Base-by-base conservation (phyloP, 2,888 invertebrate species). In the Tuberolachnus salignus region DNA sequence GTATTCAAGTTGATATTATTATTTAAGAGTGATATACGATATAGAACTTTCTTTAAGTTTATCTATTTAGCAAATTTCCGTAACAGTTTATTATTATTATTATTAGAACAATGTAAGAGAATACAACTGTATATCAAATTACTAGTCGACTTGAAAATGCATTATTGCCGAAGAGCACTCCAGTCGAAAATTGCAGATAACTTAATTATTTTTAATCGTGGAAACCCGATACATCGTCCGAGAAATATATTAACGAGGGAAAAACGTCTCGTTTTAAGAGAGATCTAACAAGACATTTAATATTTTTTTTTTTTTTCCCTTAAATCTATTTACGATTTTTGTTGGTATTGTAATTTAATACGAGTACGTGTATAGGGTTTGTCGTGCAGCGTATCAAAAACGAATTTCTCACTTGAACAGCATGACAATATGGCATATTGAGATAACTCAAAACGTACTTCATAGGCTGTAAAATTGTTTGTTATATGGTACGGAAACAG, bases 91-190 rank as follows among this genome's bases (percentile, higher is more conserved):
- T n/a, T n/a, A 11, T 26, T 4, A 34, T 4, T 34, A 34, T 34
- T 34, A 44, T n/a, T 26, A 67, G 13, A n/a, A n/a, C 26, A 51
- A 49, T 26, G n/a, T 6, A 51, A 26, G n/a, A 11, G 49, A 67
- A 67, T 49, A 67, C n/a, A n/a, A n/a, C n/a, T n/a, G n/a, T 11
- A 67, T 67, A 67, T 67, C 49, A n/a, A 2, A 51, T 67, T 67
- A 67, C 67, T 6, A 8, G 34, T 34, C 6, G 26, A 13, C 16
- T 67, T n/a, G 11, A 51, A 26, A 67, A 67, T 26, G 8, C 34
- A 6, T 67, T 67, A 26, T 67, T n/a, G 49, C 26, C 4, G 10
- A 26, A 67, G 49, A 66, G 66, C 66, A 51, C 49, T 51, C 6
- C 6, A 67, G 49, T 51, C n/a, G n/a, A 67, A 67, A 51, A 51